Evolutionary conservation across 2,797 vertebrate species (phyloP), one percentile per base, ranked within the genome.

Genomic region (Lerista edwardsae): DNA sequence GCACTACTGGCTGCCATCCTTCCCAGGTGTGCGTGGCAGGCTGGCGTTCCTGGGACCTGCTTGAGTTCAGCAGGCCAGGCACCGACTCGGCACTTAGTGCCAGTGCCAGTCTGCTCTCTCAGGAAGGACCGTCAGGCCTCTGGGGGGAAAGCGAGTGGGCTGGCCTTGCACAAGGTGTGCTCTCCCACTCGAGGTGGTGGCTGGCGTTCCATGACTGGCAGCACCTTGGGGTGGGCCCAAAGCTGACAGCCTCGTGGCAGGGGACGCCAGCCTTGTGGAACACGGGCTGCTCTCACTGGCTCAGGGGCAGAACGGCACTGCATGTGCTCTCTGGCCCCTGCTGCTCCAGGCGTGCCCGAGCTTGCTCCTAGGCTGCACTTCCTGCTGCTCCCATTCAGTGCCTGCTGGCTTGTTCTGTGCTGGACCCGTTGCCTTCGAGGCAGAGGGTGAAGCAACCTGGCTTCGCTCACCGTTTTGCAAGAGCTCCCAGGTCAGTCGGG

Each of bases 381-480:
- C 75, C 47, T 59, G 41, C 65, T 81, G 36, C 27, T 41, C 61
- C 44, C 78, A 61, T 31, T 39, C 39, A 62, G 14, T 59, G 36
- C 36, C 44, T 73, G 59, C 61, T 67, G 34, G 7, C 72, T 77
- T 21, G 23, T 29, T 65, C 75, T 23, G 23, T 59, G 61, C 62
- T 55, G 78, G 79, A 61, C 74, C 68, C 23, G 15, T 65, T 81
- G 73, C 74, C 74, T 57, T 55, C 11, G 72, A 68, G 2, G 4
- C 2, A 47, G 36, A 19, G 62, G 86, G 84, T 88, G 92, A 86
- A 79, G 91, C 87, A 87, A 84, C 80, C 82, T 72, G 0, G 0
- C 73, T 93, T 89, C 75, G 87, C 92, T 91, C 88, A 87, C 87
- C 41, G 21, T 92, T 92, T 86, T 92, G 90, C 90, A 88, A 83